Conservation (phyloP, 2,113 vertebrate genomes). For the Cebus imitator region DNA sequence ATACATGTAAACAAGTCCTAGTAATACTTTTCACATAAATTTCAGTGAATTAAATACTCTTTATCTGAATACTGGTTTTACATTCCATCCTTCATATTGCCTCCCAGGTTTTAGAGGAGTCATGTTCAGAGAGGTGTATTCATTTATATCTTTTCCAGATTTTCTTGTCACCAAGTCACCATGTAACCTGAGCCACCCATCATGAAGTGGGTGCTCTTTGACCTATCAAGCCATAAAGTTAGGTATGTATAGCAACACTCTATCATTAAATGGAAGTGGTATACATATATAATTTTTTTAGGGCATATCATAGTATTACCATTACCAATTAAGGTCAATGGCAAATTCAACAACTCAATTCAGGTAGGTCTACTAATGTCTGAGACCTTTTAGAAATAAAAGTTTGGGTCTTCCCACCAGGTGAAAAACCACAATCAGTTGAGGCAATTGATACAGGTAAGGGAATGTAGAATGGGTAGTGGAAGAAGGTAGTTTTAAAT, state of each 20-base stretch:
- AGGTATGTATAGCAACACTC: fast-evolving
- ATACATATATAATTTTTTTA: neutral
- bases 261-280: neutral
- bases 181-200: neutral
- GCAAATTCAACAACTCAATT: neutral
- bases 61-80: neutral
- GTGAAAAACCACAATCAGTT: neutral
- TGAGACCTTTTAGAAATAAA: neutral
- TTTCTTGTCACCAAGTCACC: neutral
- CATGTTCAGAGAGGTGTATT: neutral
- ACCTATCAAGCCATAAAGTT: neutral
- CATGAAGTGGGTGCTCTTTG: neutral
- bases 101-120: neutral
- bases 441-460: neutral
- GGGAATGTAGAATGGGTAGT: neutral
- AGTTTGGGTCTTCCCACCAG: neutral
- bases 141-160: neutral
- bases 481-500: neutral
- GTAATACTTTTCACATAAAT: neutral
- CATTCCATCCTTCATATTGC: neutral
- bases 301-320: neutral
- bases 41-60: neutral
- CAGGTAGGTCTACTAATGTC: neutral
- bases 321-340: neutral
- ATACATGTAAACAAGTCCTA: neutral